Evolutionary conservation across 2,888 invertebrate genomes (phyloP), one percentile per base, ranked within the genome.

Genomic region (Bombylius major): DNA sequence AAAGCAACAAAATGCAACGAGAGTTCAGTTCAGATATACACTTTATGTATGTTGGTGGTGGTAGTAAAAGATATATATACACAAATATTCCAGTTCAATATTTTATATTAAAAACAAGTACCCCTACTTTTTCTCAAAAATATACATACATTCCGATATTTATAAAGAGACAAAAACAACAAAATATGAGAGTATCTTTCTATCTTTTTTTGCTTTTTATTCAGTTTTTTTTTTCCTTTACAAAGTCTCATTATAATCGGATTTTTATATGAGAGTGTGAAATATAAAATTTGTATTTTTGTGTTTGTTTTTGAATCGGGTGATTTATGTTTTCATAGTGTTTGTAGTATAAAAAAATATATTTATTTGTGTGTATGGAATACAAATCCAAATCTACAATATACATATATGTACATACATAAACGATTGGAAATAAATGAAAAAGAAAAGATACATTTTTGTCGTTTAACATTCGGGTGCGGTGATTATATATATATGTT

Each of bases 81-180:
- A 23, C 23, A 23, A 23, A 23, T 23, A 23, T 23, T 23, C 23
- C 23, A 23, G 23, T 23, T 23, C 23, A 23, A 23, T 23, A 23
- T 23, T n/a, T n/a, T n/a, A n/a, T 23, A 23, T 23, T 8, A 55
- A 55, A 58, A 50, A 55, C 76, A 65, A 75, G 76, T 66, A 75
- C 76, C 52, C 57, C 57, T 56, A 52, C 57, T 72, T 75, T 53
- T 32, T 50, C 45, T 4, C 11, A 11, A 11, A 23, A 23, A 23
- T 23, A 23, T 23, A 23, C 23, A 23, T 23, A 3, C 1, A 23
- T 23, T 23, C 23, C 23, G 23, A 23, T 23, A 23, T 23, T 3
- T 23, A 23, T 23, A 23, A 23, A 23, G 23, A 23, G 23, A 23
- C 23, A 23, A 23, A 23, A 23, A 23, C 23, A 2, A 23, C 23